A percentile compares a stretch with the other conserved stretches of the same genome.
Conservation (phyloP, 2,888 invertebrate species). For the Aproaerema taeniolella region DNA sequence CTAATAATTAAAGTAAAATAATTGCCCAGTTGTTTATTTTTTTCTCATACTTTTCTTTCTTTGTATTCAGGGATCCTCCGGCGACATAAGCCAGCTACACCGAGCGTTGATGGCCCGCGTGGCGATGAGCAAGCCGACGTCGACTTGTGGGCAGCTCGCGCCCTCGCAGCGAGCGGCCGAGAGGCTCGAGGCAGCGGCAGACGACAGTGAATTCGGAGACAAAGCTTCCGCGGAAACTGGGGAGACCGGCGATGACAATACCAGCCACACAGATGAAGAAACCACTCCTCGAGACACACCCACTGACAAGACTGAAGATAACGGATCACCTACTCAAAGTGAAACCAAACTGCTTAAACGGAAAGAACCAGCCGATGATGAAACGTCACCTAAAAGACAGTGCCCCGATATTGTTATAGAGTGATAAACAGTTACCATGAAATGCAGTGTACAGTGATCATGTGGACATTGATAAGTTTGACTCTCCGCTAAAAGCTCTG, state of each 20-base stretch:
- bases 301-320: constrained; percentile 45
- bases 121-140: constrained; percentile 39
- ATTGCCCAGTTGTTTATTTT: no score
- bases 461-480: constrained; percentile 39
- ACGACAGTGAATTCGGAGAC: constrained; percentile 42
- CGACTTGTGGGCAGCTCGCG: constrained; percentile 31
- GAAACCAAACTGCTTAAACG: constrained; percentile 51
- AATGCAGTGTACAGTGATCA: constrained; percentile 38
- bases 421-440: constrained; percentile 39
- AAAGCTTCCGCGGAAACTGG: constrained; percentile 34
- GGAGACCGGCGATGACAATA: constrained; percentile 25
- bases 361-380: constrained; percentile 54
- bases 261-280: constrained; percentile 24
- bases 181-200: constrained; percentile 47
- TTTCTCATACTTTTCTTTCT: not conserved
- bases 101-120: constrained; percentile 51
- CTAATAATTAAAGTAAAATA: no score
- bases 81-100: constrained; percentile 55
- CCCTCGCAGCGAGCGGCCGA: constrained; percentile 53
- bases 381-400: constrained; percentile 63
- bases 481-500: constrained; percentile 44
- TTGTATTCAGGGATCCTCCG: constrained; percentile 50
- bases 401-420: constrained; percentile 56
- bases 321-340: constrained; percentile 31
- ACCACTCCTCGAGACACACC: constrained; percentile 33